These are phyloP conservation scores for Engraulis encrasicolus DNA, from an alignment of 2,113 vertebrate species.

Conservation along the genomic window DNA sequence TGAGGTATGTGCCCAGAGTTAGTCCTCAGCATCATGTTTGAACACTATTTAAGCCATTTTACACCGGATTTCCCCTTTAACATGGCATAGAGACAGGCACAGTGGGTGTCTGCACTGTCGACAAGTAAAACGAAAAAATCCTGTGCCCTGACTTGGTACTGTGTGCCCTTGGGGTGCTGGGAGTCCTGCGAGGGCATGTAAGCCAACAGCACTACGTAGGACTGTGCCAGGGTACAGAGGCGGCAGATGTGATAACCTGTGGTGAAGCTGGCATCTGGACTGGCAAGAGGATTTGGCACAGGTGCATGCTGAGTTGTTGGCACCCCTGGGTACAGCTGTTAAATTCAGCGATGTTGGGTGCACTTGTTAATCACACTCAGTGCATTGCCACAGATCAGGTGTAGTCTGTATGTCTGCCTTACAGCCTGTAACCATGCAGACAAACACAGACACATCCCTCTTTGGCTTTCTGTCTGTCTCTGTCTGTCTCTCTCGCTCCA, in stretches of 20 bases:
- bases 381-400: background rate
- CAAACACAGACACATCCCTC: background rate
- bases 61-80: no score
- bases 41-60: no score
- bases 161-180: background rate
- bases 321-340: background rate
- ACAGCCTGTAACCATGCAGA: background rate
- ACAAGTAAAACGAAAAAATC: background rate
- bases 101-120: background rate
- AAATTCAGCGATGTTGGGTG: background rate
- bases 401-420: background rate
- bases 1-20: no score
- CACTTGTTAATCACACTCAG: background rate
- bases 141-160: background rate
- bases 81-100: no score
- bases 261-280: background rate
- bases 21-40: no score
- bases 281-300: background rate
- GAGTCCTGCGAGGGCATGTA: background rate
- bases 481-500: no score
- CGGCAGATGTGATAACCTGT: conserved; percentile 3
- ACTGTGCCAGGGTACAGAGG: background rate
- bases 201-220: background rate
- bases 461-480: no score
- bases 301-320: background rate